These are phyloP conservation scores for Hemicrepidius hirtus DNA, from an alignment of 2,888 invertebrate species.

Conservation along the genomic window DNA sequence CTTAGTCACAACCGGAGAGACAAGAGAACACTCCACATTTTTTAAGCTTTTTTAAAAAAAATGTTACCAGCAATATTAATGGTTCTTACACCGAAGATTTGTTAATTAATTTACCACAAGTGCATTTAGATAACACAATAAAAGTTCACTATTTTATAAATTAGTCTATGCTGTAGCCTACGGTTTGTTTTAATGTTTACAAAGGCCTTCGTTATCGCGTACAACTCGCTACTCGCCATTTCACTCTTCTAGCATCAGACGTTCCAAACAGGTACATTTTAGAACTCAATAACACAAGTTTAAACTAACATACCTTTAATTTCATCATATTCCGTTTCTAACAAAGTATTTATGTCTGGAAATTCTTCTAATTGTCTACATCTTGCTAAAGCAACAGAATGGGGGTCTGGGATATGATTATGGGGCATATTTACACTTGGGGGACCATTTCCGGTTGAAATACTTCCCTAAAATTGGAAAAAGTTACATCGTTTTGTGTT, in stretches of 20 bases:
- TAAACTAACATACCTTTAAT: conserved; percentile 46
- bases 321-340: conserved; percentile 56
- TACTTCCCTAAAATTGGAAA: conserved; percentile 68
- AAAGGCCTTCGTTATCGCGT: conserved; percentile 18
- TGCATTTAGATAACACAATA: neutral
- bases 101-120: no score
- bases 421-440: conserved; percentile 71
- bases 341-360: conserved; percentile 45
- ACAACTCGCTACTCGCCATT: conserved; percentile 19
- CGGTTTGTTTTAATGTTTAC: neutral
- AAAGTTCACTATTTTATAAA: neutral
- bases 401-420: conserved; percentile 71
- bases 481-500: no score
- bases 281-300: neutral
- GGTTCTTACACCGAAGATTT: no score
- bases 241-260: conserved; percentile 11
- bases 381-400: conserved; percentile 69
- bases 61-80: no score
- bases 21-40: no score
- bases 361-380: conserved; percentile 55
- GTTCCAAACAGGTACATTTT: conserved; percentile 5
- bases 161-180: neutral
- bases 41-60: no score
- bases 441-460: conserved; percentile 67
- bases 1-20: no score